phyloP scores from a whole-genome alignment of 2,797 vertebrate species.

The Hozukius guyotensis region DNA sequence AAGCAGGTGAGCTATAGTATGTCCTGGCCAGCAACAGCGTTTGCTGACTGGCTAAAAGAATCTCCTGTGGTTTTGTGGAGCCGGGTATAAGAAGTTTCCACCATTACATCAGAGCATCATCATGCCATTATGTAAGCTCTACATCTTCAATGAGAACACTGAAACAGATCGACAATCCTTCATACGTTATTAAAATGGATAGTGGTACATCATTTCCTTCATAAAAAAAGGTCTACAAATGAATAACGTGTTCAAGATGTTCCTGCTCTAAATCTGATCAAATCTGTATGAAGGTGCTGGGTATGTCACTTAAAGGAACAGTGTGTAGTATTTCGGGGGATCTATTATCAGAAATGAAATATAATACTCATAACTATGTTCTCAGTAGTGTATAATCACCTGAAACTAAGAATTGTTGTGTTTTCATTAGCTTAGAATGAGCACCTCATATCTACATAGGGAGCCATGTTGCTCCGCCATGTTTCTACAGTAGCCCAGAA shows the following conservation, averaged over 20 bases:
- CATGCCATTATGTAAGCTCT: slow-evolving; percentile 52
- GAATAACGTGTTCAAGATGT: neutral
- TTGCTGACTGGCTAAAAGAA: slow-evolving; percentile 10
- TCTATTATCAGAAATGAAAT: too few relatives aligned
- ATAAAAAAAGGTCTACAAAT: neutral
- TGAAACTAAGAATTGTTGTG: too few relatives aligned
- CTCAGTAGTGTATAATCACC: too few relatives aligned
- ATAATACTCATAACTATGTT: too few relatives aligned
- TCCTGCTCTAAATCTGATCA: neutral
- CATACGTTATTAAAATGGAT: neutral
- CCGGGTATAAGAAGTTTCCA: slow-evolving; percentile 31
- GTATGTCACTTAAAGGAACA: too few relatives aligned
- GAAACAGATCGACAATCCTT: neutral
- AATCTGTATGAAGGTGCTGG: neutral
- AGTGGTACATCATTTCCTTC: neutral
- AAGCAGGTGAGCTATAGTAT: slow-evolving; percentile 27
- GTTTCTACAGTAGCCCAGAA: too few relatives aligned
- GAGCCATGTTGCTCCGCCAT: too few relatives aligned
- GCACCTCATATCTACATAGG: too few relatives aligned
- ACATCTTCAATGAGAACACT: slow-evolving; percentile 15
- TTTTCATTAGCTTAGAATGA: too few relatives aligned
- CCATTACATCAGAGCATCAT: slow-evolving; percentile 59
- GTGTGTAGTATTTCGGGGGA: too few relatives aligned
- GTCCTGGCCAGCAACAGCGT: neutral
- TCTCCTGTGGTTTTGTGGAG: slow-evolving; percentile 40